Evolutionary conservation across 2,113 vertebrate species (phyloP), one percentile per base, ranked within the genome.

Genomic region (Pardalotus punctatus): DNA sequence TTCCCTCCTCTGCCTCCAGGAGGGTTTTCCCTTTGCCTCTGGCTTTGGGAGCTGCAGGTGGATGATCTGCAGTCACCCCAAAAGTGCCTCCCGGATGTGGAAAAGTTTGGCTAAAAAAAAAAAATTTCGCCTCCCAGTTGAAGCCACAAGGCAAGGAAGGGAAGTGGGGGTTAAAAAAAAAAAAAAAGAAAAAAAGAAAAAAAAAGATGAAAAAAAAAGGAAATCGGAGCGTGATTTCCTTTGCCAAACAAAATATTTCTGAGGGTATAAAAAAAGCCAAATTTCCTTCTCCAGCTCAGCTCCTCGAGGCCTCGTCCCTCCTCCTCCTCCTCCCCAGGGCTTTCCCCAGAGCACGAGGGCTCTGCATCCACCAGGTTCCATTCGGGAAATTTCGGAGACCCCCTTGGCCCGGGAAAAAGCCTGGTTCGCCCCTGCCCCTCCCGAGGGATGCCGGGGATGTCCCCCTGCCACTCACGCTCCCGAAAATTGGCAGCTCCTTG

Each of bases 401-500:
- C 9, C 43, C n/a, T 33, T 3, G 12, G 14, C 18, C 40, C 0
- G 9, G 47, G 35, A n/a, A 17, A 18, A 56, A 23, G 2, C 25
- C 35, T 11, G 31, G 5, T 51, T 78, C 15, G 0, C 5, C 38
- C 16, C 29, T 8, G 6, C 5, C 38, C 29, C 28, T n/a, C 9
- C 58, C 3, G 2, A 0, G 1, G 21, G 27, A 19, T 36, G 2
- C 8, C 40, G 5, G 42, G 40, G 40, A 2, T 18, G 6, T 27
- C 58, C 74, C 47, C 36, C 1, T 2, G 9, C 9, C 62, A 94
- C 92, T 97, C 94, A 99, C 98, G 48, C 98, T 97, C 14, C 98
- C 93, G 8, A 98, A 98, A 85, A 67, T 45, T 5, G 98, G 91
- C 45, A 99, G 96, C 93, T 99, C 98, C 4, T 77, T 87, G 64